Evolutionary conservation across 1,140 invertebrate species (phyloP), one percentile per base, ranked within the genome.

Genomic region (Popillia japonica): DNA sequence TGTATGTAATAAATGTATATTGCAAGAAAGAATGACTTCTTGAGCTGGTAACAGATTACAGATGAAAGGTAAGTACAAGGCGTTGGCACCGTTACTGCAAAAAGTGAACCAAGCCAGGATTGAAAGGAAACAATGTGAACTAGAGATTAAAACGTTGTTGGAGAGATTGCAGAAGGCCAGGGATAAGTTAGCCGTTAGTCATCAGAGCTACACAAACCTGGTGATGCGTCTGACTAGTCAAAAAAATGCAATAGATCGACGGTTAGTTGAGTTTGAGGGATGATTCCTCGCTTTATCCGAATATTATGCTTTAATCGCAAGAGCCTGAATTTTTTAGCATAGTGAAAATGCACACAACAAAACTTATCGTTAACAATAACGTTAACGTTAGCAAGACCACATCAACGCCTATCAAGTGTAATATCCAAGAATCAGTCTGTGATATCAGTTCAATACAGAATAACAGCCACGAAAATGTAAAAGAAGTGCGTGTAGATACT

Each of bases 21-120:
- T 59, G 59, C 64, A 72, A 74, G 72, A 74, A 74, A 74, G 41
- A 74, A 41, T 74, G 72, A 74, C 72, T 74, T 76, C 44, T 76
- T 77, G 72, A 77, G 72, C 76, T 77, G 48, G 61, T 75, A 77
- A 77, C 73, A 86, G 86, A 82, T 86, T 84, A 79, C 85, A 87
- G 83, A 83, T 84, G 68, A 82, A 86, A 81, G 84, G 83, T 79
- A 85, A 84, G 82, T 87, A 87, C 83, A 81, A 81, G 78, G 79
- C 78, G n/a, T 81, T 87, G 78, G 81, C 81, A 40, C 84, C 85
- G n/a, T 77, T 87, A 23, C 78, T 86, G 76, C 81, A 82, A 80
- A 84, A 83, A 82, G 81, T 86, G 34, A 83, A 83, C 14, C 80
- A 82, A 61, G 80, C 83, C 7, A 82, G 80, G 72, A 81, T 79